A percentile compares a stretch with the other conserved stretches of the same genome.
Conservation (phyloP, 2,797 vertebrate species). For the Bufotes viridis region DNA sequence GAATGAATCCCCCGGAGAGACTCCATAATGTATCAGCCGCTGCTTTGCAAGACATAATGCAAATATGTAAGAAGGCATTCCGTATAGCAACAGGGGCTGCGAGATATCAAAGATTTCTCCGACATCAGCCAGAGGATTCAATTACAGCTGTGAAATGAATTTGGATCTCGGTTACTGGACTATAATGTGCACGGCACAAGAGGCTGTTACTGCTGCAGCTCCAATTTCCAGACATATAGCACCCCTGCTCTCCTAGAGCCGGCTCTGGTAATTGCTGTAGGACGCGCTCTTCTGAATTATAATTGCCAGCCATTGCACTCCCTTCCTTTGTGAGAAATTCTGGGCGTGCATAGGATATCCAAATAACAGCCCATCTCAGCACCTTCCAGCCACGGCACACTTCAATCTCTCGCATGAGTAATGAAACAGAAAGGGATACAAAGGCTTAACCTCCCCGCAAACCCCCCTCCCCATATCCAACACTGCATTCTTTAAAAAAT, state of each 20-base stretch:
- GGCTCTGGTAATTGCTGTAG: constrained; percentile 47
- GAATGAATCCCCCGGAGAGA: constrained; percentile 28
- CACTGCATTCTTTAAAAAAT: constrained; percentile 1
- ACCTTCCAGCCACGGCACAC: constrained; percentile 34
- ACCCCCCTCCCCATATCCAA: neutral
- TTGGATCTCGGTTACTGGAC: constrained; percentile 58
- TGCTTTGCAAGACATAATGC: constrained; percentile 55
- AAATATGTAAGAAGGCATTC: constrained; percentile 55
- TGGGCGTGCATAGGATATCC: constrained; percentile 57
- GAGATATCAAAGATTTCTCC: constrained; percentile 9
- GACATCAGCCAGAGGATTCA: constrained; percentile 61
- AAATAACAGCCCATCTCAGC: constrained; percentile 54
- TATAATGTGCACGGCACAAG: constrained; percentile 45
- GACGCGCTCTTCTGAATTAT: constrained; percentile 63
- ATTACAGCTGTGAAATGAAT: constrained; percentile 58
- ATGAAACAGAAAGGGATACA: constrained; percentile 42
- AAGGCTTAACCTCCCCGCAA: constrained; percentile 14
- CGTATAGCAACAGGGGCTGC: constrained; percentile 42
- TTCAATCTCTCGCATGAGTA: constrained; percentile 44
- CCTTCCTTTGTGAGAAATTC: constrained; percentile 60
- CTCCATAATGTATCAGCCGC: constrained; percentile 40
- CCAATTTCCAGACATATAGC: constrained; percentile 57
- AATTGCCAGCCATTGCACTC: constrained; percentile 57
- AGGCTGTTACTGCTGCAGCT: constrained; percentile 25
- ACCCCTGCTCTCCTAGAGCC: constrained; percentile 40